Conservation (phyloP, 2,113 vertebrate species). For the Dipodomys stephensi region DNA sequence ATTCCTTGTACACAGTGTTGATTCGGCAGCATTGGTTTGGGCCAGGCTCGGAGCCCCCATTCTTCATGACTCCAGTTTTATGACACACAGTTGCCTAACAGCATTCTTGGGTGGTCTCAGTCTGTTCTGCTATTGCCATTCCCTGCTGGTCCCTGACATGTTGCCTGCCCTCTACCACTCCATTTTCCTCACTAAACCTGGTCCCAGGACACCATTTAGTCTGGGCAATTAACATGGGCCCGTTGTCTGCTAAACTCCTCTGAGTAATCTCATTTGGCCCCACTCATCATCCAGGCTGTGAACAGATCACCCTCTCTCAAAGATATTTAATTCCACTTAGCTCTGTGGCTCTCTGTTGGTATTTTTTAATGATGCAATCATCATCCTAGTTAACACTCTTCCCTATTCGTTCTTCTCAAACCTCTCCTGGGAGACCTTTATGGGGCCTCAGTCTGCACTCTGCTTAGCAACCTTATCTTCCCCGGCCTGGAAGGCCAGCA, state of each 20-base stretch:
- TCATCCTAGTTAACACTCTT: constrained; percentile 25
- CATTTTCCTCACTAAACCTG: neutral
- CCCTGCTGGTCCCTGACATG: neutral
- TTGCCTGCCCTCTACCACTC: neutral
- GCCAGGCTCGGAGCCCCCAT: neutral
- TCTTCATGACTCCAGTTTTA: neutral
- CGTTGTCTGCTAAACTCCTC: constrained; percentile 46
- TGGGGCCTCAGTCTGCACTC: neutral
- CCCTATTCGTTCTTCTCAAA: neutral
- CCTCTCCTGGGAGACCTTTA: neutral
- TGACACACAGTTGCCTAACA: neutral
- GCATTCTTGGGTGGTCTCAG: neutral
- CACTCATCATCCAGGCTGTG: constrained; percentile 31
- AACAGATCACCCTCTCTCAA: constrained; percentile 38
- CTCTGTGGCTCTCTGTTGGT: constrained; percentile 10
- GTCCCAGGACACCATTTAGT: constrained; percentile 51
- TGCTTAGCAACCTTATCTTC: neutral
- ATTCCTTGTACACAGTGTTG: neutral
- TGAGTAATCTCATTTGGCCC: constrained; percentile 42
- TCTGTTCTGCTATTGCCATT: neutral
- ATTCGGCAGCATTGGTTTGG: neutral
- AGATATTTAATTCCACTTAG: constrained; percentile 36
- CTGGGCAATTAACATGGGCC: constrained; percentile 18
- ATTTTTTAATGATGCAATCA: constrained; percentile 36
- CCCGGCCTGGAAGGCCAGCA: neutral